phyloP scores from a whole-genome alignment of 2,888 invertebrate species.

The Sepioteuthis lessoniana region DNA sequence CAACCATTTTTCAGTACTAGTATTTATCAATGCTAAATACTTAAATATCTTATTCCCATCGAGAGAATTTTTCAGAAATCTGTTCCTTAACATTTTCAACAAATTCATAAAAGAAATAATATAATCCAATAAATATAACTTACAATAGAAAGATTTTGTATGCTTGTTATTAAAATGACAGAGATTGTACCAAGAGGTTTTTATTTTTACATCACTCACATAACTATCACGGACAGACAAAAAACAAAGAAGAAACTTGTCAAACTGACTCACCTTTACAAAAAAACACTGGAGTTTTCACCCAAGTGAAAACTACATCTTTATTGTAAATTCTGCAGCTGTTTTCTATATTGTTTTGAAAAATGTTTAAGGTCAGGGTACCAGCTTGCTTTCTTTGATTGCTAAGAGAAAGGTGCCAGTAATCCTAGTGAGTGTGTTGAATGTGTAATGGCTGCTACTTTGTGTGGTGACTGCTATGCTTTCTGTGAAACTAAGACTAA shows the following conservation, averaged over 20 bases:
- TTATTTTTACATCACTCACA: not conserved
- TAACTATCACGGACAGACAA: not conserved
- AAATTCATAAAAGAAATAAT: not conserved
- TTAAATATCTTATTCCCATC: not conserved
- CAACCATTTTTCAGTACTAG: not conserved
- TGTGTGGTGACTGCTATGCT: not conserved
- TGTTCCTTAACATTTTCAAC: not conserved
- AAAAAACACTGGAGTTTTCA: not conserved
- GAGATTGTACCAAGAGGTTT: not conserved
- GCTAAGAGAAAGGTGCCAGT: not conserved
- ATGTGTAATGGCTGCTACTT: not conserved
- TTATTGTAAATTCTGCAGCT: not conserved
- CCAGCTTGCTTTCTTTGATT: not conserved
- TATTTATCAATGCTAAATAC: not conserved
- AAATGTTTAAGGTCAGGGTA: not conserved
- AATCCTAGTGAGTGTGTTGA: constrained; percentile 12
- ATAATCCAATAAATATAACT: not conserved
- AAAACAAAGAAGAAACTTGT: constrained; percentile 2
- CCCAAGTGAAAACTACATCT: not conserved
- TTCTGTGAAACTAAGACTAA: not conserved
- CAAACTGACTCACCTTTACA: not conserved
- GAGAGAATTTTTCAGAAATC: not conserved
- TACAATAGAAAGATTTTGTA: not conserved
- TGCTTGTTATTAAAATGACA: not conserved
- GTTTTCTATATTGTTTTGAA: not conserved